These are phyloP conservation scores for Trisateles emortualis DNA, from an alignment of 2,888 invertebrate genomes.

Conservation along the genomic window DNA sequence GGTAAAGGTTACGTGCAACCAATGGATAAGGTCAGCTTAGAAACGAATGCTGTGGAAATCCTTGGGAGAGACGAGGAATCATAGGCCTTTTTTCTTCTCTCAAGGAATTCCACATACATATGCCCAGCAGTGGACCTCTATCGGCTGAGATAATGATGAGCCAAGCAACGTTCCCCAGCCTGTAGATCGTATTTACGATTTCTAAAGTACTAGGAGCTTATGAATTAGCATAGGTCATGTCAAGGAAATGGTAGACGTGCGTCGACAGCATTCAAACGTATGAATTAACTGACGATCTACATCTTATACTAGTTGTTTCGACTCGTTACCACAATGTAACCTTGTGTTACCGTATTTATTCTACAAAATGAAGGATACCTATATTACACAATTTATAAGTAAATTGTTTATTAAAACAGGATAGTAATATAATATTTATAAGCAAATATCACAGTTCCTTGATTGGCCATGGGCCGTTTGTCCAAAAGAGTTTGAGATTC, in stretches of 20 bases:
- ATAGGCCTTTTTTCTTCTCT: too few relatives aligned
- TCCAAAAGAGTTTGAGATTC: too few relatives aligned
- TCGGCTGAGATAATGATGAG: too few relatives aligned
- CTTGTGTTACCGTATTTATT: slow-evolving; percentile 10
- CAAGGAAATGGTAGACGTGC: slow-evolving; percentile 42
- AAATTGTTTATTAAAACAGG: background rate
- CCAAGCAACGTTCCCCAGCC: background rate
- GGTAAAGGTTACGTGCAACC: too few relatives aligned
- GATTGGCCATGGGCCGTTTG: background rate
- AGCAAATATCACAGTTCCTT: background rate
- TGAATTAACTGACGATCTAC: slow-evolving; percentile 44
- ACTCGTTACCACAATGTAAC: slow-evolving; percentile 37
- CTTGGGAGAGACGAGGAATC: too few relatives aligned
- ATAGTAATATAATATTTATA: background rate
- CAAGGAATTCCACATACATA: too few relatives aligned
- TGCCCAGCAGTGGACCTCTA: too few relatives aligned
- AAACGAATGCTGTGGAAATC: too few relatives aligned
- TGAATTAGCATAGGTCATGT: slow-evolving; percentile 38
- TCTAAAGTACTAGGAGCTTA: slow-evolving; percentile 24
- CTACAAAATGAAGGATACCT: background rate
- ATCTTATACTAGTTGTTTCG: slow-evolving; percentile 39
- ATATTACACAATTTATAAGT: background rate
- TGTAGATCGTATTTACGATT: background rate
- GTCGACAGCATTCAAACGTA: slow-evolving; percentile 45
- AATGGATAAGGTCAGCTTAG: too few relatives aligned